Percentiles rank a stretch among this genome's conserved stretches.
Conservation (phyloP, 2,888 invertebrate genomes). For the Sisyra nigra region DNA sequence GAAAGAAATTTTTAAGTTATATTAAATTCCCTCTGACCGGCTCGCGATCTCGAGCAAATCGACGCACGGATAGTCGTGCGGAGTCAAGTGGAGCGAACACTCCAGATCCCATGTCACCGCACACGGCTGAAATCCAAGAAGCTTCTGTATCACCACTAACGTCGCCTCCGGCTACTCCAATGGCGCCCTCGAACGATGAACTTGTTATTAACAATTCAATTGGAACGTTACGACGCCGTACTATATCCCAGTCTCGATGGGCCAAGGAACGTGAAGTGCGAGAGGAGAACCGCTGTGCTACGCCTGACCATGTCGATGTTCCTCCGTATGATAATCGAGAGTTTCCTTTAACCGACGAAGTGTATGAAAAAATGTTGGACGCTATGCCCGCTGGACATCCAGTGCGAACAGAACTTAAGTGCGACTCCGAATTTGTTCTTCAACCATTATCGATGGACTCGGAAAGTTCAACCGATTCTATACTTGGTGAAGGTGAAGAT, state of each 20-base stretch:
- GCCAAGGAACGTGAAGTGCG: conserved; percentile 18
- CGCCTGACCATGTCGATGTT: conserved; percentile 27
- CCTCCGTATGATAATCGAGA: conserved; percentile 57
- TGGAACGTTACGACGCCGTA: conserved; percentile 26
- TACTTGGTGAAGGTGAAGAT: conserved; percentile 51
- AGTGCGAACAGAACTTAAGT: conserved; percentile 11
- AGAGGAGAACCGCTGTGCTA: conserved; percentile 18
- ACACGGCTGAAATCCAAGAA: conserved; percentile 24
- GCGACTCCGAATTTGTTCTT: conserved; percentile 21
- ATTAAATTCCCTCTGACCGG: conserved; percentile 28
- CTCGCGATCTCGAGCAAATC: conserved; percentile 38
- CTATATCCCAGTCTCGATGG: conserved; percentile 32
- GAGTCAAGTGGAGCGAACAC: conserved; percentile 57
- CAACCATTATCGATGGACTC: conserved; percentile 17
- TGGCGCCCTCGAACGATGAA: conserved; percentile 19
- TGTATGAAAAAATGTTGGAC: conserved; percentile 49
- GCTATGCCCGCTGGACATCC: conserved; percentile 50
- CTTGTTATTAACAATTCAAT: conserved; percentile 7
- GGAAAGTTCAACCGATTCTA: conserved; percentile 34
- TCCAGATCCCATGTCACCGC: conserved; percentile 53
- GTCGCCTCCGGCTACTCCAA: conserved; percentile 32
- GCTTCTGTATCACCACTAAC: conserved; percentile 24
- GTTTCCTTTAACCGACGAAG: conserved; percentile 58
- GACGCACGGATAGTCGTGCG: conserved; percentile 49
- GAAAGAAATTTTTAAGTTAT: conserved; percentile 51